A percentile compares a stretch with the other conserved stretches of the same genome.
Conservation (phyloP, 2,797 vertebrate genomes). For the Leuciscus waleckii region DNA sequence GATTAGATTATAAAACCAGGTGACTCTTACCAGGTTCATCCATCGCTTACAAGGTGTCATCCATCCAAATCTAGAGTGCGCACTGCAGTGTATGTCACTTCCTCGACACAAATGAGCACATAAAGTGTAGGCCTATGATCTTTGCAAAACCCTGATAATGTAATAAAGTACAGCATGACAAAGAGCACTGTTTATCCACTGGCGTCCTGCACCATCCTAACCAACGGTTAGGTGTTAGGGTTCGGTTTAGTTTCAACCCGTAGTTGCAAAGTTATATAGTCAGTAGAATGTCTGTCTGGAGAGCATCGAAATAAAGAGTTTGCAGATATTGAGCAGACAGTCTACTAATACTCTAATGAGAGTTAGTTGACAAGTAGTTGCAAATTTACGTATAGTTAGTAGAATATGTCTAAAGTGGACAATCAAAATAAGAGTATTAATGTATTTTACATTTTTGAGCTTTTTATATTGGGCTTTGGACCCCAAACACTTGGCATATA, state of each 20-base stretch:
- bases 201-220: too few relatives aligned
- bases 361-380: background rate
- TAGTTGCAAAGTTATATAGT: too few relatives aligned
- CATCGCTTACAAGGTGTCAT: constrained; percentile 1
- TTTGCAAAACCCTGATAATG: too few relatives aligned
- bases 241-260: too few relatives aligned
- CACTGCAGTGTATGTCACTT: background rate
- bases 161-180: too few relatives aligned
- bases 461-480: background rate
- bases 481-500: background rate
- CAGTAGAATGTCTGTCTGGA: too few relatives aligned
- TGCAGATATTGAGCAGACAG: too few relatives aligned
- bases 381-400: background rate
- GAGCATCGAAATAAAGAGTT: too few relatives aligned
- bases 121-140: too few relatives aligned
- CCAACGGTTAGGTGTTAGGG: too few relatives aligned
- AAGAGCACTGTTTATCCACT: too few relatives aligned
- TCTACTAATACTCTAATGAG: background rate
- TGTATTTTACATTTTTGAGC: background rate
- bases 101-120: background rate
- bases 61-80: background rate
- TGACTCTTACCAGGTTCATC: constrained; percentile 29
- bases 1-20: background rate
- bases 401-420: background rate
- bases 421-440: background rate